Conservation (phyloP, 2,797 vertebrate species). For the Glossophaga mutica region DNA sequence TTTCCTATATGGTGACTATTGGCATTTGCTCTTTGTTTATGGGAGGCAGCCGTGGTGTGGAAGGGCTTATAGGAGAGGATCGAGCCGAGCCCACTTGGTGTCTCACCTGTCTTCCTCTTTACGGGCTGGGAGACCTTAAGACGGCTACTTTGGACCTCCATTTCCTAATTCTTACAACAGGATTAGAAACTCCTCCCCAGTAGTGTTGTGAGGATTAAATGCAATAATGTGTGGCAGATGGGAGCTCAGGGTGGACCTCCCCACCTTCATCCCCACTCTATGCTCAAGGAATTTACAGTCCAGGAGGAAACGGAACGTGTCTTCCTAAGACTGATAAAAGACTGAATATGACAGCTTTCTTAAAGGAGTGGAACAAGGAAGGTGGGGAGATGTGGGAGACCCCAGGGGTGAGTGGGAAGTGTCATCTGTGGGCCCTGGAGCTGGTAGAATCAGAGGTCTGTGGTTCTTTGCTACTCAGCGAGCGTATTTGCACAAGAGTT, state of each 20-base stretch:
- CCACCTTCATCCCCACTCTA: background rate
- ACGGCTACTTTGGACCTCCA: background rate
- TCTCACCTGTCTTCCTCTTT: background rate
- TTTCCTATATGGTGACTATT: accelerated
- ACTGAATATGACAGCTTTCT: background rate
- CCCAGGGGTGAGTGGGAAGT: background rate
- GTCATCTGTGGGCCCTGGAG: too few species aligned
- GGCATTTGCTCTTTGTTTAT: background rate
- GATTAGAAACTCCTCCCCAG: background rate
- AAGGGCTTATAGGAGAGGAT: background rate
- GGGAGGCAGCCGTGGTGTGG: accelerated
- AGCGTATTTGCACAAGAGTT: background rate
- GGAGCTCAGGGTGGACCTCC: background rate
- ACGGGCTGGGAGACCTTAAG: background rate
- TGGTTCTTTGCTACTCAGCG: background rate
- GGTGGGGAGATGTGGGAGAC: background rate
- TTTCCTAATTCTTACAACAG: background rate
- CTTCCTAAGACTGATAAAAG: background rate
- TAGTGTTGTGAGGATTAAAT: background rate
- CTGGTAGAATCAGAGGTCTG: too few species aligned
- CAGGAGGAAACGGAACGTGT: background rate
- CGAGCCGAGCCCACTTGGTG: background rate
- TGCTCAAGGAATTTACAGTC: background rate
- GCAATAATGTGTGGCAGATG: background rate
- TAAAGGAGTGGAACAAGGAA: background rate